Conservation (phyloP, 2,888 invertebrate species). For the Pristionchus japonicus region DNA sequence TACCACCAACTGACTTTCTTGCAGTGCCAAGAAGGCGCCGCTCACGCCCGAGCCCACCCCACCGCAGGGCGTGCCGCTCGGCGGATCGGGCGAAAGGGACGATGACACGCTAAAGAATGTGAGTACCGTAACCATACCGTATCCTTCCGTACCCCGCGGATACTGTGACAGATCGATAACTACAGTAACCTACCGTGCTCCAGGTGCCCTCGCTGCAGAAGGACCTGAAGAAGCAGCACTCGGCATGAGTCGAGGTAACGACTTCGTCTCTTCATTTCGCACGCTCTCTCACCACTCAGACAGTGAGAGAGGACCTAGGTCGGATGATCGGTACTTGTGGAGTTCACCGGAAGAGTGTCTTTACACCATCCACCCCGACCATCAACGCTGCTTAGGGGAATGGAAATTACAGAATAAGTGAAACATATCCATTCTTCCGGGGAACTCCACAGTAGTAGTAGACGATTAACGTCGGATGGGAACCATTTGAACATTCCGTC, state of each 20-base stretch:
- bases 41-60: conserved; percentile 33
- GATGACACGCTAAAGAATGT: conserved; percentile 43
- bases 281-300: no score
- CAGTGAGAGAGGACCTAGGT: no score
- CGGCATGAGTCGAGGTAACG: background rate
- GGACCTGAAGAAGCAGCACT: background rate
- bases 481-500: no score
- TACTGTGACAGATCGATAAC: background rate
- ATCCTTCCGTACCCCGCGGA: background rate
- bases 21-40: background rate
- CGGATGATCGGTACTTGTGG: no score
- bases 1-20: background rate
- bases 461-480: no score
- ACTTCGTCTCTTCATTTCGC: no score
- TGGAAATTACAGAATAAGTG: no score
- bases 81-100: conserved; percentile 37
- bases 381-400: no score
- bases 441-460: no score
- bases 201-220: conserved; percentile 31
- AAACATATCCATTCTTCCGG: no score
- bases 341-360: no score
- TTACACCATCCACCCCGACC: no score
- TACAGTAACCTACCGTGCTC: background rate
- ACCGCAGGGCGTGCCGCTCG: conserved; percentile 12
- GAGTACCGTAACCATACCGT: background rate